Percentiles rank a stretch among this genome's conserved stretches.
phyloP scores from a whole-genome alignment of 2,797 vertebrate species.

The Triplophysa yarkandensis region DNA sequence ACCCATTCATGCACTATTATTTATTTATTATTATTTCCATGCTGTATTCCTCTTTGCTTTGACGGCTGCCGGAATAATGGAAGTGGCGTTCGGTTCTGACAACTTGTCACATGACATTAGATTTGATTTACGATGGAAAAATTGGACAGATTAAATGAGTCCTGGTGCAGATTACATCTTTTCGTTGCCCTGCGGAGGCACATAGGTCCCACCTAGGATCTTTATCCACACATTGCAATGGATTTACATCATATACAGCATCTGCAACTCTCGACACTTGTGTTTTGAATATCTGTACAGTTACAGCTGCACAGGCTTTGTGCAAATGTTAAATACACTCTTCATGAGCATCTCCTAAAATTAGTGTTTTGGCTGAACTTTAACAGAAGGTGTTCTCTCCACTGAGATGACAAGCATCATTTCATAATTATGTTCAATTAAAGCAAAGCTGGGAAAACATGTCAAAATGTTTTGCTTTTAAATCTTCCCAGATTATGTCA shows the following conservation, averaged over 20 bases:
- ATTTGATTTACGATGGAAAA: conserved; percentile 63
- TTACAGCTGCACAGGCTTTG: conserved; percentile 32
- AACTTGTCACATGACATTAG: conserved; percentile 59
- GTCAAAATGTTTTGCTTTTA: neutral
- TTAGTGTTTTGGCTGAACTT: conserved; percentile 18
- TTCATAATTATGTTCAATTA: conserved; percentile 31
- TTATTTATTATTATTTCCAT: conserved; percentile 57
- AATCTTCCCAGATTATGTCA: conserved; percentile 18
- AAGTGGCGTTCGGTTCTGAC: conserved; percentile 58
- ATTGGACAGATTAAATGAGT: conserved; percentile 58
- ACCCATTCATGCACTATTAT: conserved; percentile 47
- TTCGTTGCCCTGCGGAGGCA: neutral
- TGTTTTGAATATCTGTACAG: neutral
- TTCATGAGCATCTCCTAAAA: conserved; percentile 29
- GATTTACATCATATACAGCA: conserved; percentile 8
- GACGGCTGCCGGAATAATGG: conserved; percentile 56
- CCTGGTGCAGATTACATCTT: conserved; percentile 47
- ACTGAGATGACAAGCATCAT: neutral
- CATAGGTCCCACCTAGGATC: neutral
- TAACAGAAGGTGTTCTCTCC: conserved; percentile 18
- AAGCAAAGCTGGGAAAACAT: conserved; percentile 26
- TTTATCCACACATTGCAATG: conserved; percentile 21
- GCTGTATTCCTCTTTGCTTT: conserved; percentile 34
- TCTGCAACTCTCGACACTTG: too few species aligned
- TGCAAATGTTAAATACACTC: conserved; percentile 29